These are phyloP conservation scores for Sigmodon hispidus DNA, from an alignment of 2,113 vertebrate species.

Conservation along the genomic window DNA sequence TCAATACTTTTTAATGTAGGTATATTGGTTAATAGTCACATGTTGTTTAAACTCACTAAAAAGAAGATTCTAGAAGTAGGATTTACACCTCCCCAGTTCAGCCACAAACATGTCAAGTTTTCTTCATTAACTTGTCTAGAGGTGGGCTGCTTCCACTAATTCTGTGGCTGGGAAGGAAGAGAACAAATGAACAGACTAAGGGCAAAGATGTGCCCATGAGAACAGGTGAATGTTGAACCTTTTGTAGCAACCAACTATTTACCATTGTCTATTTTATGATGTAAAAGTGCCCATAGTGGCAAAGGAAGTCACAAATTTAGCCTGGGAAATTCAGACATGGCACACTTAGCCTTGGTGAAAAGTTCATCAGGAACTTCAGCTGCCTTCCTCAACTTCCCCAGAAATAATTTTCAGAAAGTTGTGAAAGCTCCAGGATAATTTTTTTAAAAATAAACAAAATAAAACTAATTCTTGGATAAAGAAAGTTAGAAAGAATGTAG, in stretches of 20 bases:
- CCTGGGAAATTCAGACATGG: background rate
- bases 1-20: background rate
- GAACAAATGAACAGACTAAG: background rate
- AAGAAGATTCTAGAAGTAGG: background rate
- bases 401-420: background rate
- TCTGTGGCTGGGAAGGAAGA: background rate
- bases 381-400: background rate
- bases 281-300: background rate
- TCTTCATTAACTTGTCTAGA: background rate
- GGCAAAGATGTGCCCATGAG: background rate
- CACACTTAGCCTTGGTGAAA: background rate
- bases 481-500: background rate
- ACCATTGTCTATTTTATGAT: background rate
- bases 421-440: background rate
- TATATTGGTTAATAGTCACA: background rate
- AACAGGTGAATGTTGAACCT: background rate
- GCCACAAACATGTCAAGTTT: background rate
- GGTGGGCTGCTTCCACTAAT: too few species aligned
- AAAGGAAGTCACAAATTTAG: background rate
- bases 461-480: background rate
- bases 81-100: background rate
- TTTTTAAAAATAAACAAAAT: background rate
- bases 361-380: background rate
- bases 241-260: background rate
- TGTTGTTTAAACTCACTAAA: background rate